phyloP scores from a whole-genome alignment of 2,888 invertebrate genomes.

The Hypomecis atomaria region DNA sequence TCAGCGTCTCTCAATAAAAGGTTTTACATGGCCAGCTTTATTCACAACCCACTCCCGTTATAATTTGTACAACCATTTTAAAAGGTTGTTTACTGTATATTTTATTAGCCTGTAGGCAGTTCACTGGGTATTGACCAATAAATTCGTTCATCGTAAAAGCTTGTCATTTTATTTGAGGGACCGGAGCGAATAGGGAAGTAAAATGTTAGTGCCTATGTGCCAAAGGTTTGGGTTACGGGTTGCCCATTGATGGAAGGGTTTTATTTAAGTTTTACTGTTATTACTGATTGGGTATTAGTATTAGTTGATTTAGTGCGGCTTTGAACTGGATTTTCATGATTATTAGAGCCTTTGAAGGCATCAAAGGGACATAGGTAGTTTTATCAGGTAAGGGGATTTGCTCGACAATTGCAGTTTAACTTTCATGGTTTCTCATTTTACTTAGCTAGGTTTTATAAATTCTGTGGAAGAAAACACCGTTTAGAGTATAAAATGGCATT shows the following conservation, averaged over 20 bases:
- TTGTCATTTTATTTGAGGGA: constrained; percentile 54
- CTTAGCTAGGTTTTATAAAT: too few relatives aligned
- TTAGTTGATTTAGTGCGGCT: constrained; percentile 23
- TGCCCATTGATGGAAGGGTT: constrained; percentile 30
- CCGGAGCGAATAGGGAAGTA: constrained; percentile 43
- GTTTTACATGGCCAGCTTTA: constrained; percentile 31
- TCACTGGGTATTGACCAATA: constrained; percentile 58
- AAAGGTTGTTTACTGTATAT: constrained; percentile 64
- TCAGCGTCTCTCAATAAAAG: constrained; percentile 17
- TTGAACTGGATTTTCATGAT: constrained; percentile 13
- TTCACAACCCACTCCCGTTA: constrained; percentile 47
- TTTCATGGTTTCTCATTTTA: too few relatives aligned
- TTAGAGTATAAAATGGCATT: too few relatives aligned
- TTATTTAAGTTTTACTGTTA: constrained; percentile 32
- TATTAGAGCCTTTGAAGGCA: neutral
- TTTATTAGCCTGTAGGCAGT: constrained; percentile 61
- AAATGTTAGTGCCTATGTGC: constrained; percentile 42
- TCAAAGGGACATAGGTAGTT: neutral
- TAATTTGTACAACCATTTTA: constrained; percentile 59
- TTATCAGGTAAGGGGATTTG: too few relatives aligned
- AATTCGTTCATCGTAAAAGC: constrained; percentile 58
- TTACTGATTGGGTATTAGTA: constrained; percentile 31
- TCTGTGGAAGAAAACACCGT: too few relatives aligned
- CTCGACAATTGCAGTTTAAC: too few relatives aligned
- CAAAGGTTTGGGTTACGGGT: constrained; percentile 32